These are phyloP conservation scores for Stylophora pistillata DNA, from an alignment of 64 coral and sea anemone genomes.

Conservation along the genomic window DNA sequence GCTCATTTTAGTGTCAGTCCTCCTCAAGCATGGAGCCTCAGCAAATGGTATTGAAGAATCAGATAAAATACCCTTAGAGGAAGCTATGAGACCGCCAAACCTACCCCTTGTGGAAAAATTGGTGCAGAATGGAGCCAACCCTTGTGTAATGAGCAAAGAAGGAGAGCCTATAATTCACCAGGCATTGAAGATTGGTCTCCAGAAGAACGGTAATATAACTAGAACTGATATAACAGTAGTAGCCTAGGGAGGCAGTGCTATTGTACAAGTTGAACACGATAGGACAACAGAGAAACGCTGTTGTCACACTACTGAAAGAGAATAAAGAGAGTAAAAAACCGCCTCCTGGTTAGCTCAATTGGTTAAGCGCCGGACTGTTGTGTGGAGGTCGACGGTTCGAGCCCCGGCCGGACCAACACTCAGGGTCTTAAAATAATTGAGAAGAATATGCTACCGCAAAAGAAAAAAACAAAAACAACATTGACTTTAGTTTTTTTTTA, in stretches of 20 bases:
- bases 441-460: too few species aligned
- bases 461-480: too few species aligned
- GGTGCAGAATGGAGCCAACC: conserved; percentile 48
- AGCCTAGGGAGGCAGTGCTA: not conserved
- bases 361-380: too few species aligned
- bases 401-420: too few species aligned
- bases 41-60: conserved; percentile 48
- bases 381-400: too few species aligned
- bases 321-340: too few species aligned
- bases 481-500: too few species aligned
- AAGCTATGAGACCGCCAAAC: conserved; percentile 27
- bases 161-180: conserved; percentile 55
- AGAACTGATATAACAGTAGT: not conserved
- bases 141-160: not conserved
- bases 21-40: conserved; percentile 64
- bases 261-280: too few species aligned
- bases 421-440: too few species aligned
- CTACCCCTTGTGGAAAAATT: conserved; percentile 40
- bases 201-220: conserved; percentile 24
- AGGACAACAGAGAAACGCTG: too few species aligned
- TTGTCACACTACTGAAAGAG: too few species aligned
- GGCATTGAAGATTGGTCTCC: conserved; percentile 35
- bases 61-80: conserved; percentile 25
- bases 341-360: too few species aligned
- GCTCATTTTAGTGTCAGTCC: conserved; percentile 33